phyloP scores from a whole-genome alignment of 2,888 invertebrate species.

The Stenotaenia linearis region DNA sequence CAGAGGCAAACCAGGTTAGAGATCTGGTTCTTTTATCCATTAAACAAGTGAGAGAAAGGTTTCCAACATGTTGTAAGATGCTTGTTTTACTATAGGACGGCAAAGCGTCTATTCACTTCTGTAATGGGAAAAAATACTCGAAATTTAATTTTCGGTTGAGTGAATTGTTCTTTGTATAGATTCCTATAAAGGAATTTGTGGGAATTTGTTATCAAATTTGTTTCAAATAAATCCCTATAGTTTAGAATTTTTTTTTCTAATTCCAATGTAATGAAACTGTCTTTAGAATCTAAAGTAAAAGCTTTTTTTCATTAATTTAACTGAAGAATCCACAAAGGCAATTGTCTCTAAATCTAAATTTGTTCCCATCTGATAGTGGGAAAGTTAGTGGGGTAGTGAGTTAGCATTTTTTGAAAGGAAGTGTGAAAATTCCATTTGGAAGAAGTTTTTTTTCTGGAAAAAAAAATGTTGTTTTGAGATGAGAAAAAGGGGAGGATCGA shows the following conservation, averaged over 20 bases:
- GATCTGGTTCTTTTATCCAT: conserved; percentile 24
- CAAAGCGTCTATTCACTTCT: neutral
- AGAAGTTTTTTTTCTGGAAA: neutral
- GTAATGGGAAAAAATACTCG: neutral
- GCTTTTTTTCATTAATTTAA: neutral
- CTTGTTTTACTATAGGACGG: neutral
- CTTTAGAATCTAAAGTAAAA: neutral
- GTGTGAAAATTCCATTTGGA: neutral
- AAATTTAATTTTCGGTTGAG: neutral
- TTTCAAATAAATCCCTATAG: neutral
- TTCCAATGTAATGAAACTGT: too few relatives aligned
- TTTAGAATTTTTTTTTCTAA: too few relatives aligned
- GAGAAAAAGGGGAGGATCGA: neutral
- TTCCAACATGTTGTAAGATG: conserved; percentile 26
- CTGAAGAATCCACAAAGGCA: neutral
- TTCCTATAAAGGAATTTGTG: too few relatives aligned
- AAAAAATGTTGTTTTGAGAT: neutral
- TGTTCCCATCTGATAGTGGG: conserved; percentile 24
- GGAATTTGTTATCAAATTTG: neutral
- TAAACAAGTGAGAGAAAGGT: conserved; percentile 20
- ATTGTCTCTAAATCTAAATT: neutral
- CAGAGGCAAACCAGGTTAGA: neutral
- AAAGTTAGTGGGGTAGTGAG: conserved; percentile 13
- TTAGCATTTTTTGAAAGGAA: conserved; percentile 7
- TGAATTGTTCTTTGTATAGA: too few relatives aligned